A percentile compares a stretch with the other conserved stretches of the same genome.
phyloP scores from a whole-genome alignment of 2,113 vertebrate species.

The Boleophthalmus pectinirostris region DNA sequence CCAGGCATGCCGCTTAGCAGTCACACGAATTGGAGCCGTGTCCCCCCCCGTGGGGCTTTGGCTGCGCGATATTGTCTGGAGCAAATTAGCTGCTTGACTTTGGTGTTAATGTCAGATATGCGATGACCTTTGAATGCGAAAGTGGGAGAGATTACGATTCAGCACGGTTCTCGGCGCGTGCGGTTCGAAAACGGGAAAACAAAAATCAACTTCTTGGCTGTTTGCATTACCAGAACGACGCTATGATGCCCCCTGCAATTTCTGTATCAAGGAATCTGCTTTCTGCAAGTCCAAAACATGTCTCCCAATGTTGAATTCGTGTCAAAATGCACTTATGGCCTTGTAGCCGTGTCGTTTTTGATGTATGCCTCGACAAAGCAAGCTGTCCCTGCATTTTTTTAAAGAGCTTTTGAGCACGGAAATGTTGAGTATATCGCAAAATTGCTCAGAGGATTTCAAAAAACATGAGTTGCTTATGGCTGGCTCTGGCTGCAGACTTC shows the following conservation, averaged over 20 bases:
- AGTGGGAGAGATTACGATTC: background rate
- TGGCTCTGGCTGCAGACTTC: background rate
- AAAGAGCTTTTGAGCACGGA: constrained; percentile 47
- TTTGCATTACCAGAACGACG: background rate
- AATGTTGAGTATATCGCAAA: constrained; percentile 64
- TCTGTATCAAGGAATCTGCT: background rate
- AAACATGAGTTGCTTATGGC: constrained; percentile 58
- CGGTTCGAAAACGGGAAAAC: background rate
- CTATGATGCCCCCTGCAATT: background rate
- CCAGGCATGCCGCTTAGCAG: background rate
- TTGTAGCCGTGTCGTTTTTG: background rate
- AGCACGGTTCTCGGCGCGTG: background rate
- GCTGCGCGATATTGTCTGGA: constrained; percentile 56
- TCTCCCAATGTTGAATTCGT: background rate
- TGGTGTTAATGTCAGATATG: constrained; percentile 55
- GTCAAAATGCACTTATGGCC: constrained; percentile 3
- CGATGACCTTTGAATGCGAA: constrained; percentile 54
- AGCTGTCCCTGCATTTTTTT: constrained; percentile 10
- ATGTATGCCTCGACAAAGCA: constrained; percentile 25
- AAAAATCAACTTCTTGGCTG: constrained; percentile 1
- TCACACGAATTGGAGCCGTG: background rate
- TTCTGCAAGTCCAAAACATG: background rate
- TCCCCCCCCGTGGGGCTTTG: constrained; percentile 31
- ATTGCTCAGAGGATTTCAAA: constrained; percentile 67
- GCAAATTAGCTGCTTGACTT: constrained; percentile 61